Conservation (phyloP, 2,797 vertebrate genomes). For the Onychomys torridus region DNA sequence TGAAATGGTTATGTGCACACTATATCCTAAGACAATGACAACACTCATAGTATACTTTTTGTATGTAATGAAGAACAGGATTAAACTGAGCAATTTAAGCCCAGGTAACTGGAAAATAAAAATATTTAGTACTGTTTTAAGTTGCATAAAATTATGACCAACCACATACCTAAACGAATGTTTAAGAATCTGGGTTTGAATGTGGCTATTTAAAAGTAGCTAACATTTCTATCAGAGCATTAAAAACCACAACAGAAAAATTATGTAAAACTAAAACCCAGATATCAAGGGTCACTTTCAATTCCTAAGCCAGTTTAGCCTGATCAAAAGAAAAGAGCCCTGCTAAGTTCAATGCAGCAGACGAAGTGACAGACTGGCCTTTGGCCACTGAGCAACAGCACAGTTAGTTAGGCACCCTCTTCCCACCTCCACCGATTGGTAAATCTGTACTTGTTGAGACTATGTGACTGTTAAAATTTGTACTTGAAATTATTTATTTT, state of each 20-base stretch:
- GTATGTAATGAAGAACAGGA: neutral
- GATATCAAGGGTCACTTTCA: neutral
- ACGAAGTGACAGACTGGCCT: neutral
- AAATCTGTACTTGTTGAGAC: conserved; percentile 17
- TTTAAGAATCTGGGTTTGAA: neutral
- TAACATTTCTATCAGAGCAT: conserved; percentile 25
- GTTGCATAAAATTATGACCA: conserved; percentile 32
- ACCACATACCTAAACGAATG: conserved; percentile 47
- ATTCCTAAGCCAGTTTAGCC: conserved; percentile 21
- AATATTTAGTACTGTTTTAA: neutral
- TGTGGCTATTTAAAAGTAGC: neutral
- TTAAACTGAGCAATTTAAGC: conserved; percentile 30
- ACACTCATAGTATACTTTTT: neutral
- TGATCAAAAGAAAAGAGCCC: conserved; percentile 24
- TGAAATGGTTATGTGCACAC: conserved; percentile 9
- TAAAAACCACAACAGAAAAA: conserved; percentile 40
- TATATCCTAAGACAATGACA: conserved; percentile 12
- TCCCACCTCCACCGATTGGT: neutral
- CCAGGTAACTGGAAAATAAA: neutral
- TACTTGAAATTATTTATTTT: conserved; percentile 33
- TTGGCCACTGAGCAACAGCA: neutral
- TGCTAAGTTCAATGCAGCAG: neutral
- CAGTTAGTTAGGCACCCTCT: neutral
- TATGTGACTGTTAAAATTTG: conserved; percentile 46
- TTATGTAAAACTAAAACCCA: conserved; percentile 23